These are phyloP conservation scores for Lithophane ornitopus DNA, from an alignment of 2,888 invertebrate species.

Conservation along the genomic window DNA sequence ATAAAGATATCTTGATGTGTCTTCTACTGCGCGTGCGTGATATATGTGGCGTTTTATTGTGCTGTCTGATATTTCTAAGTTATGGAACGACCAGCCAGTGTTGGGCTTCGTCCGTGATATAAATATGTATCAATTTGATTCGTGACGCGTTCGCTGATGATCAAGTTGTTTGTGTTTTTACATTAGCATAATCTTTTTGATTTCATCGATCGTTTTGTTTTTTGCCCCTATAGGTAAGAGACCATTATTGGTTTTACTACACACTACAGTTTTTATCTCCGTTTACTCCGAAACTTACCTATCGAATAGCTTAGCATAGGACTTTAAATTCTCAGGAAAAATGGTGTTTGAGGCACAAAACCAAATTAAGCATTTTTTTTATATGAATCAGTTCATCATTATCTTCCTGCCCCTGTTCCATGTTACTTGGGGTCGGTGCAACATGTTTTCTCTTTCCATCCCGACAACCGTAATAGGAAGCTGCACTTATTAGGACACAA, in stretches of 20 bases:
- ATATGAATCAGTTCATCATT: not conserved
- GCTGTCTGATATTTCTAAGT: conserved; percentile 47
- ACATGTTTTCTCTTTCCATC: too few relatives aligned
- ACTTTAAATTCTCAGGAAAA: not conserved
- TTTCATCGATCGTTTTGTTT: not conserved
- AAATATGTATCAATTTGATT: conserved; percentile 41
- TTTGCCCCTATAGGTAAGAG: not conserved
- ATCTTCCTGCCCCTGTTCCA: too few relatives aligned
- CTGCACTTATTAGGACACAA: not conserved
- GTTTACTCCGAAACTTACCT: not conserved
- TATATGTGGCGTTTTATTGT: conserved; percentile 66
- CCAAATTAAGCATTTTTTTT: not conserved
- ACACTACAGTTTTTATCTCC: not conserved
- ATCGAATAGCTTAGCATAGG: too few relatives aligned
- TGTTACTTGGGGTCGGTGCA: too few relatives aligned
- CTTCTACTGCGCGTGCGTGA: conserved; percentile 68
- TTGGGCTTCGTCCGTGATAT: conserved; percentile 19
- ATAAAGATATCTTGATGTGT: conserved; percentile 84
- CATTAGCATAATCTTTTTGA: conserved; percentile 15
- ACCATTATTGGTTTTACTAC: not conserved
- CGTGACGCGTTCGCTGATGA: conserved; percentile 16
- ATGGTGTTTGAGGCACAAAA: not conserved
- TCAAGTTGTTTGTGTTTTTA: conserved; percentile 23
- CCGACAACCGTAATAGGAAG: too few relatives aligned
- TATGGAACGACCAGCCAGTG: conserved; percentile 45